Evolutionary conservation across 2,113 vertebrate species (phyloP).

Genomic region (Oryctolagus cuniculus): DNA sequence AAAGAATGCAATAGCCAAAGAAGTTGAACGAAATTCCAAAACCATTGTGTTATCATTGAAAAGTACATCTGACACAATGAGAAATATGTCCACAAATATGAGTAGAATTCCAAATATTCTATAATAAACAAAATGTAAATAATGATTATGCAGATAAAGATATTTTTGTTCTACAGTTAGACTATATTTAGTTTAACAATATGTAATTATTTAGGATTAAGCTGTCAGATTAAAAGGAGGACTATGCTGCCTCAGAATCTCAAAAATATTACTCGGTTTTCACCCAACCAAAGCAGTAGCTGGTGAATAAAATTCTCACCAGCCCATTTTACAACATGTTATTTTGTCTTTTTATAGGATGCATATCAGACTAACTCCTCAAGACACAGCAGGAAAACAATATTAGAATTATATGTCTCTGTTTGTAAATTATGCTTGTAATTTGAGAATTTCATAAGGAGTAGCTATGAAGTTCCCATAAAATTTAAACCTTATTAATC

Average conservation of each 20-base stretch:
- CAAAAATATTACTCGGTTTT: slow-evolving; percentile 10
- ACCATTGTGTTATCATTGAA: slow-evolving; percentile 74
- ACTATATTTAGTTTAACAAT: slow-evolving; percentile 13
- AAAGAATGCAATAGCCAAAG: slow-evolving; percentile 94
- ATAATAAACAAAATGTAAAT: slow-evolving; percentile 56
- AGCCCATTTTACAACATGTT: not conserved
- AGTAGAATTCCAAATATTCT: slow-evolving; percentile 94
- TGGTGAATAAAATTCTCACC: not conserved
- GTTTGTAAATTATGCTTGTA: not conserved
- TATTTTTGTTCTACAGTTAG: not conserved
- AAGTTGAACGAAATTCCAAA: slow-evolving; percentile 86
- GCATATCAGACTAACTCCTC: not conserved
- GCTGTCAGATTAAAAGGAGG: not conserved
- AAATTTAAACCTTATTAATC: slow-evolving; percentile 28
- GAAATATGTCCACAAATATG: slow-evolving; percentile 92
- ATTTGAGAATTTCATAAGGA: not conserved
- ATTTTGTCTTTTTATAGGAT: not conserved
- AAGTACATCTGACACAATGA: slow-evolving; percentile 90
- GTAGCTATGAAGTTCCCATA: slow-evolving; percentile 27
- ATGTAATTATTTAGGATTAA: slow-evolving; percentile 13
- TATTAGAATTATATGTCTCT: not conserved
- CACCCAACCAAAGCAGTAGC: not conserved
- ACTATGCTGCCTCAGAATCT: not conserved
- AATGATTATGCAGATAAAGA: not conserved
- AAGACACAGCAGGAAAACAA: not conserved